phyloP scores from a whole-genome alignment of 2,113 vertebrate species.

The Sebastes schlegelii region DNA sequence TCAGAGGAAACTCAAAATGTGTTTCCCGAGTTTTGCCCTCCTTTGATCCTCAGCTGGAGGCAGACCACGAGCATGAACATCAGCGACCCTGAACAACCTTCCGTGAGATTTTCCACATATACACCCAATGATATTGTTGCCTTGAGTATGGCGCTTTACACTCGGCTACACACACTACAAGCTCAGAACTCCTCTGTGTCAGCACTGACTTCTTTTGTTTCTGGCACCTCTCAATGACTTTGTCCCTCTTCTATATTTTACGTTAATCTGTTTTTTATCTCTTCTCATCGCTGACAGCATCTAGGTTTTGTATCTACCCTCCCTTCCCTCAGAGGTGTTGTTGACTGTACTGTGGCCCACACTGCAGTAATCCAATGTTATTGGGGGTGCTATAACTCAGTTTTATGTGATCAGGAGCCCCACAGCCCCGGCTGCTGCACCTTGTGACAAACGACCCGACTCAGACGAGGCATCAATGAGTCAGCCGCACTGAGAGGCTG shows the following conservation, averaged over 20 bases:
- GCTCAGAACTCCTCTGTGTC: neutral
- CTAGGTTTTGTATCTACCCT: slow-evolving; percentile 12
- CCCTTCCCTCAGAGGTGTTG: slow-evolving; percentile 39
- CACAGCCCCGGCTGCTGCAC: slow-evolving; percentile 37
- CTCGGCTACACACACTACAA: neutral
- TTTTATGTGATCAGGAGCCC: slow-evolving; percentile 71
- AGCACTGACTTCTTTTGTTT: slow-evolving; percentile 18
- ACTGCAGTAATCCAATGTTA: slow-evolving; percentile 67
- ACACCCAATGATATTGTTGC: neutral
- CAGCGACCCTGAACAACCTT: slow-evolving; percentile 31
- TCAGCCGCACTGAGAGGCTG: slow-evolving; percentile 44
- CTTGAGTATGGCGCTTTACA: neutral
- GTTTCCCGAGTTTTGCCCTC: slow-evolving; percentile 22
- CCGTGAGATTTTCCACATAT: slow-evolving; percentile 17
- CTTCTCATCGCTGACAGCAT: slow-evolving; percentile 26
- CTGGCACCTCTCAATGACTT: neutral
- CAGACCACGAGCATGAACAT: slow-evolving; percentile 24
- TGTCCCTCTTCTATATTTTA: slow-evolving; percentile 27
- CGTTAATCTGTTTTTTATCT: slow-evolving; percentile 35
- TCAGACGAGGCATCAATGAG: slow-evolving; percentile 51
- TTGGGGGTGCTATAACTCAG: slow-evolving; percentile 65
- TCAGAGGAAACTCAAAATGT: slow-evolving; percentile 32
- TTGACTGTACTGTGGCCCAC: slow-evolving; percentile 46
- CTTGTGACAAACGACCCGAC: slow-evolving; percentile 66
- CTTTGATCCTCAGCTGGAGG: slow-evolving; percentile 56